Evolutionary conservation across 2,797 vertebrate genomes (phyloP).

Genomic region (Sebastes matsubarae): DNA sequence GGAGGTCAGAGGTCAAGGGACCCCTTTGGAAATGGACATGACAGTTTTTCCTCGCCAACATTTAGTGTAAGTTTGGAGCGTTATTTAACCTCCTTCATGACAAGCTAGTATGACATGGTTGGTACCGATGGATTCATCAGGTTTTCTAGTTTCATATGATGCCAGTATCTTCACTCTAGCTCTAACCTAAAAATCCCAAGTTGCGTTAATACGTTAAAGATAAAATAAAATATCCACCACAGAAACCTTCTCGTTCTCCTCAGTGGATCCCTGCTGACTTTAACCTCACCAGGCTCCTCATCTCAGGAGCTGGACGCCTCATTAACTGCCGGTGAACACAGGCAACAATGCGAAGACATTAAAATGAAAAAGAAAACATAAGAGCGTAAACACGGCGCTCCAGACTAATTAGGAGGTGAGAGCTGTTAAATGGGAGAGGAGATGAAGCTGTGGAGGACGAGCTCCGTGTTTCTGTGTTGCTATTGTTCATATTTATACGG

Average conservation of each 20-base stretch:
- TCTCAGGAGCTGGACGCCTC: slow-evolving; percentile 17
- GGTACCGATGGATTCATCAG: too few relatives aligned
- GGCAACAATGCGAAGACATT: background rate
- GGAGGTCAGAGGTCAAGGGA: too few relatives aligned
- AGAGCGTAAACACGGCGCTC: slow-evolving; percentile 19
- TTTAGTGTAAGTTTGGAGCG: too few relatives aligned
- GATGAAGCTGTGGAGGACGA: background rate
- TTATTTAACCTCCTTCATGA: too few relatives aligned
- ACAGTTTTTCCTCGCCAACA: too few relatives aligned
- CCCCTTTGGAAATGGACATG: too few relatives aligned
- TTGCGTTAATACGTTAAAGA: too few relatives aligned
- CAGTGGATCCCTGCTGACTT: background rate
- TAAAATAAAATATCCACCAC: background rate
- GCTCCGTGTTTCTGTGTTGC: background rate
- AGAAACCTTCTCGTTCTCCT: background rate
- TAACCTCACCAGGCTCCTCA: background rate
- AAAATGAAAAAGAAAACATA: background rate
- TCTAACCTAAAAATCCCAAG: too few relatives aligned
- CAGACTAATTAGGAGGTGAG: slow-evolving; percentile 34
- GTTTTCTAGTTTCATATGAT: too few relatives aligned
- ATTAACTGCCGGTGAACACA: slow-evolving; percentile 2
- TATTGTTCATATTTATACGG: background rate
- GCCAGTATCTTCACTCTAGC: too few relatives aligned
- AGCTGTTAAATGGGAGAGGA: slow-evolving; percentile 15
- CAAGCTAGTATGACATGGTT: too few relatives aligned